phyloP scores from a whole-genome alignment of 2,797 vertebrate species.

The Aselliscus stoliczkanus region DNA sequence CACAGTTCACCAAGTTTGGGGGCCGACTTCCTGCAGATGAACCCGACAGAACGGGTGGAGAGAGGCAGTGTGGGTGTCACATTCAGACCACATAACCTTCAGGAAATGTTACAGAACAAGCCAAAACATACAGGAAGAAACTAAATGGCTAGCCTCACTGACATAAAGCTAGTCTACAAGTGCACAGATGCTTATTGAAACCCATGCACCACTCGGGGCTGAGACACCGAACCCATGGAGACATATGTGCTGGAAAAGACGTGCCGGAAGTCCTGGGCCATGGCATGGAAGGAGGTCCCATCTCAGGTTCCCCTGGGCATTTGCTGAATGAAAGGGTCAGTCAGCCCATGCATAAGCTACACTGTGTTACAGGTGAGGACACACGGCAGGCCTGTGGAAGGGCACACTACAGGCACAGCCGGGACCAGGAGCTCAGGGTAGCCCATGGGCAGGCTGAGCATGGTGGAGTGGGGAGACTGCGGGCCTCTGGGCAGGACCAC shows the following conservation, averaged over 20 bases:
- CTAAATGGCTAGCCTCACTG: fast-evolving
- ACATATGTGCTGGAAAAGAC: not conserved
- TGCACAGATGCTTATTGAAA: not conserved
- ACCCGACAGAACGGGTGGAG: too few species aligned
- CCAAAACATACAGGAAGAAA: not conserved
- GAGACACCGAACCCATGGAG: not conserved
- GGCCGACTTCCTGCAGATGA: not conserved
- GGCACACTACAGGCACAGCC: not conserved
- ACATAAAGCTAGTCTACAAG: too few species aligned
- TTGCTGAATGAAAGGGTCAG: not conserved
- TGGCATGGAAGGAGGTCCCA: too few species aligned
- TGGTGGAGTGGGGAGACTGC: not conserved
- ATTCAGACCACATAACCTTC: too few species aligned
- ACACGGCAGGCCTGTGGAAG: not conserved
- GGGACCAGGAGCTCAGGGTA: not conserved
- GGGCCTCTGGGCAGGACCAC: not conserved
- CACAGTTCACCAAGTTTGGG: not conserved
- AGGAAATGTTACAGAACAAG: not conserved
- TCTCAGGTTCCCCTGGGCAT: not conserved
- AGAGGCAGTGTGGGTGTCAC: fast-evolving
- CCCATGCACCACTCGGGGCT: not conserved
- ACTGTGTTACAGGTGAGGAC: not conserved
- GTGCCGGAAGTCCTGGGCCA: too few species aligned
- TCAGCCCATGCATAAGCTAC: not conserved
- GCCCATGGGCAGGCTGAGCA: too few species aligned